Evolutionary conservation across 2,888 invertebrate species (phyloP).

Genomic region (Sympetrum striolatum): DNA sequence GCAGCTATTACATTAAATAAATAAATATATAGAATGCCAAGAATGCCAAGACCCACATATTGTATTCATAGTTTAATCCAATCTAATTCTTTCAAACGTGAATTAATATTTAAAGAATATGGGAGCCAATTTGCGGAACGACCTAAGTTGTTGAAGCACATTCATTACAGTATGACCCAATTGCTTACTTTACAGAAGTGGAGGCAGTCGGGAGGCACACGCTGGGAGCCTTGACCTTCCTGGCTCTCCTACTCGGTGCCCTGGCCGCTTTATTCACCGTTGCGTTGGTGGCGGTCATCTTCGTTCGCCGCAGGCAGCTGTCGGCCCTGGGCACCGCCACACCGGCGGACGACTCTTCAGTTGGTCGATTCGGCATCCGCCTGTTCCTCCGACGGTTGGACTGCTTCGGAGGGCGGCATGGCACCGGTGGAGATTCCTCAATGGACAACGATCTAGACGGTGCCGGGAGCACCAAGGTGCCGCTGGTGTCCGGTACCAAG

Average conservation of each 20-base stretch:
- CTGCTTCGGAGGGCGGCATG: not conserved
- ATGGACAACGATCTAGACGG: not conserved
- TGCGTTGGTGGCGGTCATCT: not conserved
- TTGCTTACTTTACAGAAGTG: not conserved
- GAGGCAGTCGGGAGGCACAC: not conserved
- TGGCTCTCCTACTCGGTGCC: constrained; percentile 1
- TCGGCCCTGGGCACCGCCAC: not conserved
- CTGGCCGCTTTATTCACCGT: constrained; percentile 21
- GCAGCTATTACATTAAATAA: too few relatives aligned
- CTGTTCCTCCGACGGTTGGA: not conserved
- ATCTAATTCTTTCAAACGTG: too few relatives aligned
- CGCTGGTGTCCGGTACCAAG: constrained; percentile 53
- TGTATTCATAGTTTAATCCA: too few relatives aligned
- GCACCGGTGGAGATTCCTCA: not conserved
- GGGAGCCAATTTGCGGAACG: too few relatives aligned
- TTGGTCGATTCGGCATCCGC: not conserved
- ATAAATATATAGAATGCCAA: too few relatives aligned
- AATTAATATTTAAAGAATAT: too few relatives aligned
- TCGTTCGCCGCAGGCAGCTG: constrained; percentile 9
- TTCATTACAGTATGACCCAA: too few relatives aligned
- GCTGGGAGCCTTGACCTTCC: not conserved
- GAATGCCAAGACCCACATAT: too few relatives aligned
- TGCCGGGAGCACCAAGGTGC: constrained; percentile 15
- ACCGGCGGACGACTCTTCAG: not conserved
- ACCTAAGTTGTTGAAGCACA: too few relatives aligned